Evolutionary conservation across 2,797 vertebrate species (phyloP), one percentile per base, ranked within the genome.

Genomic region (Melanotaenia nigrans): DNA sequence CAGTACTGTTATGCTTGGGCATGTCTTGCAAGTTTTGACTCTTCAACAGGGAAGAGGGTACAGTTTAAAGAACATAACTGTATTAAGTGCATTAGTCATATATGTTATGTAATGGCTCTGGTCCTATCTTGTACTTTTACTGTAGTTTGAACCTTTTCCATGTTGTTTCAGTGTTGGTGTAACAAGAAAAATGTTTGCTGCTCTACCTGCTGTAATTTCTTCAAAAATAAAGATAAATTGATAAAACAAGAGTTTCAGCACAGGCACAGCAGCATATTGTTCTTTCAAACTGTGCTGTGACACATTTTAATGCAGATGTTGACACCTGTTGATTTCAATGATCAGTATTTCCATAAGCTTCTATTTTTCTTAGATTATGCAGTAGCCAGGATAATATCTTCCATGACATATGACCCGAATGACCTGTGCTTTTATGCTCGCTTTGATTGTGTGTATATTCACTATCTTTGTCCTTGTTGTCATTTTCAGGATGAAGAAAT

Each of bases 401-500:
- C 64, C 8, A 30, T 30, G 28, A 30, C 4, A 4, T 30, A 30
- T 30, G 28, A 30, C 28, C 28, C 1, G 25, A 28, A 28, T 24
- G 13, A 13, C 2, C 13, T 18, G 18, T 33, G 20, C 57, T 71
- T 24, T 35, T 53, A 49, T 77, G 35, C 67, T 47, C 71, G 76
- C 58, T 54, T 55, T 6, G 24, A 28, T 55, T 55, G 51, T 73
- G 45, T 55, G 71, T 60, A 75, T 35, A 60, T 71, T 74, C 62
- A 30, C 61, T 45, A 35, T 67, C 71, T 58, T 66, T 56, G 56
- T 74, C 79, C 69, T 74, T 20, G 33, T 51, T 55, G 55, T 68
- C 61, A 40, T 55, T 38, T 55, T 69, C 79, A 93, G 92, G 85
- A 86, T 82, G 84, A 87, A 89, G 88, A 91, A 68, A 95, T 95